Evolutionary conservation across 2,888 invertebrate genomes (phyloP).

Genomic region (Neoscelio sp.): DNA sequence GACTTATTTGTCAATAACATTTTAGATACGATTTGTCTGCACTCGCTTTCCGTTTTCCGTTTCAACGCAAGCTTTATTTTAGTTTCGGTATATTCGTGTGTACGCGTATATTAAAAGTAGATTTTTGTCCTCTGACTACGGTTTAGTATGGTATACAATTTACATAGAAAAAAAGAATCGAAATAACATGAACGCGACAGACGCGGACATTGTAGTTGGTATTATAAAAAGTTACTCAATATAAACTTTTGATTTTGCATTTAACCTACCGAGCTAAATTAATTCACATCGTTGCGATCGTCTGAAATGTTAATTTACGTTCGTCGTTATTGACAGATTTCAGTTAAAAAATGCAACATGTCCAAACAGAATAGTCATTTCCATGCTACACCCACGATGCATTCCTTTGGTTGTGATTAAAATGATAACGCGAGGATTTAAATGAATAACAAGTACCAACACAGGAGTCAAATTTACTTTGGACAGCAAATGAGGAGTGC

Average conservation of each 20-base stretch:
- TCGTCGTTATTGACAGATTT: slow-evolving; percentile 12
- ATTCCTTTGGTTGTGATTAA: slow-evolving; percentile 2
- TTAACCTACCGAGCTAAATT: slow-evolving; percentile 40
- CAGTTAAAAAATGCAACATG: slow-evolving; percentile 12
- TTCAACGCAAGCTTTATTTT: slow-evolving; percentile 20
- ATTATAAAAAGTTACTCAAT: slow-evolving; percentile 60
- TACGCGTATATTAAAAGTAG: slow-evolving; percentile 71
- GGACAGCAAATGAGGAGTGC: slow-evolving; percentile 7
- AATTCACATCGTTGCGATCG: slow-evolving; percentile 32
- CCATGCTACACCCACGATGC: background rate
- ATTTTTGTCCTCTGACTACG: slow-evolving; percentile 74
- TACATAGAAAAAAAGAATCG: slow-evolving; percentile 46
- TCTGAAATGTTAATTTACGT: slow-evolving; percentile 26
- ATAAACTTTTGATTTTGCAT: slow-evolving; percentile 62
- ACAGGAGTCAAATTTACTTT: slow-evolving; percentile 6
- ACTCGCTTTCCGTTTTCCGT: slow-evolving; percentile 43
- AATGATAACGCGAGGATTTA: slow-evolving; percentile 6
- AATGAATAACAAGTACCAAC: slow-evolving; percentile 10
- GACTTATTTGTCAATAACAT: slow-evolving; percentile 74
- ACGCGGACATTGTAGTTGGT: slow-evolving; percentile 22
- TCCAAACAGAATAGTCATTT: slow-evolving; percentile 4
- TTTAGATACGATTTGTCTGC: slow-evolving; percentile 66
- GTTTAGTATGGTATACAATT: slow-evolving; percentile 41
- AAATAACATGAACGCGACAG: slow-evolving; percentile 51
- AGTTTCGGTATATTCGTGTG: slow-evolving; percentile 48